Percentiles rank a stretch among this genome's conserved stretches.
Evolutionary conservation across 1,140 invertebrate species (phyloP).

Genomic region (Hyles vespertilio): DNA sequence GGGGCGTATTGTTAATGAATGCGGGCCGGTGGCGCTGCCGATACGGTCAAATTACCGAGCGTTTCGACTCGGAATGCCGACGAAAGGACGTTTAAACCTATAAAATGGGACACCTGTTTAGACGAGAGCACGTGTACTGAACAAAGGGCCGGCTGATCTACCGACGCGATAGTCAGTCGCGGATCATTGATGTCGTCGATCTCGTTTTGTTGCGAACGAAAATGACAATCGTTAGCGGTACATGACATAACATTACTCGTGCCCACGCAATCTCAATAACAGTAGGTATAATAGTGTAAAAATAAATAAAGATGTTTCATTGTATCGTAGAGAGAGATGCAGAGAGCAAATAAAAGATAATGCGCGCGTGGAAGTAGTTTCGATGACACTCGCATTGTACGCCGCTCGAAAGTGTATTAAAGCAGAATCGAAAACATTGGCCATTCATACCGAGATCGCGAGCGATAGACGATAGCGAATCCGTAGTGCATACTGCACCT

Average conservation of each 20-base stretch:
- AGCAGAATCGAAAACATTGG: conserved; percentile 33
- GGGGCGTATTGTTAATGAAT: conserved; percentile 43
- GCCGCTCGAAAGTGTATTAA: conserved; percentile 29
- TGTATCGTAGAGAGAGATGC: conserved; percentile 10
- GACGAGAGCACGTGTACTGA: conserved; percentile 20
- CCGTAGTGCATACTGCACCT: conserved; percentile 11
- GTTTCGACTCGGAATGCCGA: conserved; percentile 13
- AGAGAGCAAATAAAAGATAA: conserved; percentile 5
- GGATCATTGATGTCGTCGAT: conserved; percentile 35
- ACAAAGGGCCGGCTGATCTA: conserved; percentile 26
- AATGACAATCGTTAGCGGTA: conserved; percentile 38
- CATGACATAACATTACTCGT: conserved; percentile 42
- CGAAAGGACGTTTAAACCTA: conserved; percentile 20
- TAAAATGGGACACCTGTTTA: conserved; percentile 30
- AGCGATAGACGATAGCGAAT: conserved; percentile 15
- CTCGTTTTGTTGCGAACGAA: conserved; percentile 36
- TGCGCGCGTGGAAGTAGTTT: conserved; percentile 20
- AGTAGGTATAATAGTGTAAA: conserved; percentile 19
- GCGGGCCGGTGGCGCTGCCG: conserved; percentile 30
- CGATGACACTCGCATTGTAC: conserved; percentile 4
- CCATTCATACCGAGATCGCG: conserved; percentile 49
- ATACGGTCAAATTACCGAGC: too few species aligned
- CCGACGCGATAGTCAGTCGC: conserved; percentile 30
- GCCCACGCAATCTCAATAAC: conserved; percentile 21
- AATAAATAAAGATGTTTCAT: conserved; percentile 18